Percentiles rank a stretch among this genome's conserved stretches.
These are phyloP conservation scores for Herminia tarsipennalis DNA, from an alignment of 2,888 invertebrate species.

Conservation along the genomic window DNA sequence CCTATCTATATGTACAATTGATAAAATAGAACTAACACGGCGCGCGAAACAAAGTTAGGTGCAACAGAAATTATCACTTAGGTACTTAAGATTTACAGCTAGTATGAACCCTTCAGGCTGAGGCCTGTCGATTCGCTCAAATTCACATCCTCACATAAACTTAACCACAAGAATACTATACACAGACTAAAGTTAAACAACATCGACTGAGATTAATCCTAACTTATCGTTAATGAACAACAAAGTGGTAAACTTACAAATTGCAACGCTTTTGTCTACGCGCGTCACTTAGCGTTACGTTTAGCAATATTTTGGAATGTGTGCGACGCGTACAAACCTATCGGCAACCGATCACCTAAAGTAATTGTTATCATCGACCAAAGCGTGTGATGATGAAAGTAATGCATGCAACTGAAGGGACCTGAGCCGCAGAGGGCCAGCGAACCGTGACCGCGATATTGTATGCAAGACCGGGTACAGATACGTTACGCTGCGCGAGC, in stretches of 20 bases:
- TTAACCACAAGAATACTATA: slow-evolving; percentile 81
- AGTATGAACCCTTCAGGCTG: slow-evolving; percentile 75
- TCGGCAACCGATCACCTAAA: slow-evolving; percentile 49
- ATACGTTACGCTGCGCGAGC: slow-evolving; percentile 58
- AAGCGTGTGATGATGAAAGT: slow-evolving; percentile 44
- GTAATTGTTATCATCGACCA: slow-evolving; percentile 44
- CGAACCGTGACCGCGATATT: slow-evolving; percentile 15
- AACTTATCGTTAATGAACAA: slow-evolving; percentile 85
- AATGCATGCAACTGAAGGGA: slow-evolving; percentile 36
- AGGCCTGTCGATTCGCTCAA: slow-evolving; percentile 82
- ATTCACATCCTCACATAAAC: slow-evolving; percentile 78
- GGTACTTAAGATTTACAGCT: slow-evolving; percentile 77
- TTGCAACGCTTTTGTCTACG: slow-evolving; percentile 68
- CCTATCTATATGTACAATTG: slow-evolving; percentile 82
- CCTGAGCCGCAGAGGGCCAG: slow-evolving; percentile 16
- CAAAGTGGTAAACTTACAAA: slow-evolving; percentile 83
- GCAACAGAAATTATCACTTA: slow-evolving; percentile 77
- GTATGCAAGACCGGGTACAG: slow-evolving; percentile 34
- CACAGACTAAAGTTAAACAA: slow-evolving; percentile 80
- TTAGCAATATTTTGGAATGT: slow-evolving; percentile 82
- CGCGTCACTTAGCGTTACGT: slow-evolving; percentile 71
- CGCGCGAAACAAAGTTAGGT: slow-evolving; percentile 78
- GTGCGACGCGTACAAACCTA: slow-evolving; percentile 70
- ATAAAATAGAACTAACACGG: slow-evolving; percentile 78
- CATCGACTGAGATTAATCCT: slow-evolving; percentile 83